phyloP scores from a whole-genome alignment of 2,113 vertebrate species.

The Reinhardtius hippoglossoides region DNA sequence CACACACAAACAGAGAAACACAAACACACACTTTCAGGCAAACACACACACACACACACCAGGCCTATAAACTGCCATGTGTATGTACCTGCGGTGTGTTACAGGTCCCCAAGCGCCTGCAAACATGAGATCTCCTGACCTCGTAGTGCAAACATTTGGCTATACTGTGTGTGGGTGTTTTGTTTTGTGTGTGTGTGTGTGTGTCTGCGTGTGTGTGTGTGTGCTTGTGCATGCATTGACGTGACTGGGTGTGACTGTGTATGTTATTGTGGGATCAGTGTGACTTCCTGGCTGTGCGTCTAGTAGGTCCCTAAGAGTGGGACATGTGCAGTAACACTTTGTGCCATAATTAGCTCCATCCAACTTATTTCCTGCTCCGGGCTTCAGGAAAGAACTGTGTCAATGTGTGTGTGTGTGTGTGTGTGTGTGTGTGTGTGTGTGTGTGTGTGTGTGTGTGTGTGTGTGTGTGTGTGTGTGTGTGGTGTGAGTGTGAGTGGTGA shows the following conservation, averaged over 20 bases:
- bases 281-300: conserved; percentile 55
- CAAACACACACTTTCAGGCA: neutral
- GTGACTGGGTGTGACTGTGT: conserved; percentile 54
- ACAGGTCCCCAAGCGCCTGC: conserved; percentile 49
- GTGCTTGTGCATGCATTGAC: conserved; percentile 27
- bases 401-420: conserved; percentile 15
- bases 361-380: conserved; percentile 63
- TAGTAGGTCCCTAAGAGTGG: conserved; percentile 24
- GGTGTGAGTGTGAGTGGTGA: too few relatives aligned
- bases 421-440: too few relatives aligned
- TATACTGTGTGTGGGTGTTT: conserved; percentile 24
- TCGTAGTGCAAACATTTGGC: conserved; percentile 66
- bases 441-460: too few relatives aligned
- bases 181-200: conserved; percentile 22
- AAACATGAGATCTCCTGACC: conserved; percentile 71
- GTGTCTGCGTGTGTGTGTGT: conserved; percentile 28
- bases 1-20: conserved; percentile 10
- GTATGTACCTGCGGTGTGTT: conserved; percentile 61
- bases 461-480: too few relatives aligned
- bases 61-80: conserved; percentile 42
- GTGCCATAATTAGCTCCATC: conserved; percentile 70
- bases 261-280: conserved; percentile 58
- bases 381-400: conserved; percentile 48
- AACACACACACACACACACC: conserved; percentile 23
- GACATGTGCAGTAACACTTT: conserved; percentile 58